Evolutionary conservation across 2,113 vertebrate species (phyloP).

Genomic region (Epinephelus lanceolatus): DNA sequence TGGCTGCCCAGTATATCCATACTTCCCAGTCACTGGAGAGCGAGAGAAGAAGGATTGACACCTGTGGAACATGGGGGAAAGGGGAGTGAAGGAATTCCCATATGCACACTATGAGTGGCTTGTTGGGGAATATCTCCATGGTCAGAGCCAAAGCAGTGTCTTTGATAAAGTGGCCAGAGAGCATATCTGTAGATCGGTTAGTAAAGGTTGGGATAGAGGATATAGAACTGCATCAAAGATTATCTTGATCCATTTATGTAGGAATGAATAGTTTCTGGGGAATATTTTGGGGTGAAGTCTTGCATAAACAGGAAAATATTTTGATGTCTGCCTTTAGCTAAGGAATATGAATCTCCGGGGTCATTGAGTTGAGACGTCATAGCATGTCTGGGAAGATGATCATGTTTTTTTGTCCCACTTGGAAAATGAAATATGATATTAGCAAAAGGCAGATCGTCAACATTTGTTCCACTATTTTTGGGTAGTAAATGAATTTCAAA

Average conservation of each 20-base stretch:
- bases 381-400: conserved; percentile 43
- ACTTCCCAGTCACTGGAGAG: conserved; percentile 32
- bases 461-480: not conserved
- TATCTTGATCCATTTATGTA: not conserved
- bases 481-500: not conserved
- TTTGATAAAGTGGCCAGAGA: not conserved
- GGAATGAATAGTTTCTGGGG: not conserved
- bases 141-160: conserved; percentile 37
- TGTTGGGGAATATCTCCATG: conserved; percentile 62
- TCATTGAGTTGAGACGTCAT: not conserved
- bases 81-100: conserved; percentile 41
- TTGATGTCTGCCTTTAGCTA: conserved; percentile 21
- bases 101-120: conserved; percentile 29
- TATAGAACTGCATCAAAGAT: not conserved
- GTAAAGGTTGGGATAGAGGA: not conserved
- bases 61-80: conserved; percentile 41
- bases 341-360: not conserved
- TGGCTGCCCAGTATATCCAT: conserved; percentile 45
- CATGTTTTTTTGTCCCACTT: conserved; percentile 29
- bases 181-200: not conserved
- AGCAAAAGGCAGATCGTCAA: not conserved
- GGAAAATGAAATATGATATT: conserved; percentile 12
- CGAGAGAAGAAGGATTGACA: conserved; percentile 38
- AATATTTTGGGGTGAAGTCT: not conserved
- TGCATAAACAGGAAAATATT: conserved; percentile 14